Percentiles rank a stretch among this genome's conserved stretches.
These are phyloP conservation scores for Phrixothrix hirtus DNA, from an alignment of 2,888 invertebrate genomes.

Conservation along the genomic window DNA sequence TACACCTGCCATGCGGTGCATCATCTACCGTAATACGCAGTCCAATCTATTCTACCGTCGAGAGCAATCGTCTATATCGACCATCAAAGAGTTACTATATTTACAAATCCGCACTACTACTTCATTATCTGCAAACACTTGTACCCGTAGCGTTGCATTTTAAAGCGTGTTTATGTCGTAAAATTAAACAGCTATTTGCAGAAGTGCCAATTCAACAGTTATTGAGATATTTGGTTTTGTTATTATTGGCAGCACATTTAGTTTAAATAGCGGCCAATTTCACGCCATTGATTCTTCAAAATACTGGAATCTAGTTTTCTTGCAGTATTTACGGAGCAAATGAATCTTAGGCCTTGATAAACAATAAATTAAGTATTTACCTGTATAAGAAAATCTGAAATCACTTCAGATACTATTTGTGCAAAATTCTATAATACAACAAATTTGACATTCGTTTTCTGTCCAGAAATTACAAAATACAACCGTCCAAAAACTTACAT, in stretches of 20 bases:
- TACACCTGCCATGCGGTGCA: constrained; percentile 34
- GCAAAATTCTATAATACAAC: too few species aligned
- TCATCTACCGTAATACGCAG: constrained; percentile 28
- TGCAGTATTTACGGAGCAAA: too few species aligned
- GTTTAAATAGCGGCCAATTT: constrained; percentile 10
- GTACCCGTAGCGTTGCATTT: constrained; percentile 22
- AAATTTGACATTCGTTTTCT: too few species aligned
- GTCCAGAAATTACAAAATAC: too few species aligned
- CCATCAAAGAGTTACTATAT: constrained; percentile 39
- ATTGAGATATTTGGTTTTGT: constrained; percentile 27
- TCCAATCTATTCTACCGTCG: constrained; percentile 32
- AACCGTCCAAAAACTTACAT: too few species aligned
- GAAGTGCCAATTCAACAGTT: constrained; percentile 28
- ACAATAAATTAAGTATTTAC: too few species aligned
- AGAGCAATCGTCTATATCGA: constrained; percentile 38
- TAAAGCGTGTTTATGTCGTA: constrained; percentile 23
- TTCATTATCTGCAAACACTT: constrained; percentile 30
- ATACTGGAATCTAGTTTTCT: too few species aligned
- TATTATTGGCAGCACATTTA: constrained; percentile 17
- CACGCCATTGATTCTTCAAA: background rate
- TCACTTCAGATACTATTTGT: too few species aligned
- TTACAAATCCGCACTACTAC: constrained; percentile 34
- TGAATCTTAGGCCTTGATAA: too few species aligned
- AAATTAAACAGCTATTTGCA: constrained; percentile 28
- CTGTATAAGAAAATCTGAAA: too few species aligned